These are phyloP conservation scores for Numenius phaeopus DNA, from an alignment of 2,797 vertebrate genomes.

Conservation along the genomic window DNA sequence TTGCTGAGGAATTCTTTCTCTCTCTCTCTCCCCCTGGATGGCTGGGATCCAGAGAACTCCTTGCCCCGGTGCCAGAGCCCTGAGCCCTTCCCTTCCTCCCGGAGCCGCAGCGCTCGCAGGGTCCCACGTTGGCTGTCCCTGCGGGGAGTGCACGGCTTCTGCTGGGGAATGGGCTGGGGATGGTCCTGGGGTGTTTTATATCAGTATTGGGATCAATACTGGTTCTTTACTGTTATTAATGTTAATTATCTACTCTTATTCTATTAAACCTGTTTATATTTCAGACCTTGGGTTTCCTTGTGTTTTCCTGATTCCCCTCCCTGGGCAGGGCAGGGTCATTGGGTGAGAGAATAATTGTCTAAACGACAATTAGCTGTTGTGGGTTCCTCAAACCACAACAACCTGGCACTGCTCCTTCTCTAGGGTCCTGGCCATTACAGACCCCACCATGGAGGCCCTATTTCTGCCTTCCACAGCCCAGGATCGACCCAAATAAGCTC, in stretches of 20 bases:
- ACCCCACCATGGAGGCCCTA: neutral
- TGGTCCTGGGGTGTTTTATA: neutral
- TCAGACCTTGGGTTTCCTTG: neutral
- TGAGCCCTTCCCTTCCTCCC: too few relatives aligned
- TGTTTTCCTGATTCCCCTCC: neutral
- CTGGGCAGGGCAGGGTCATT: neutral
- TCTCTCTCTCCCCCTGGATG: too few relatives aligned
- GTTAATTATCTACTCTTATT: neutral
- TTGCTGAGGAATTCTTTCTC: neutral
- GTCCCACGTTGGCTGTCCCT: too few relatives aligned
- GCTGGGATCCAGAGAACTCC: too few relatives aligned
- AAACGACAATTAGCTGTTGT: neutral
- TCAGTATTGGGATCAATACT: neutral
- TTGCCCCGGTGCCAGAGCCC: too few relatives aligned
- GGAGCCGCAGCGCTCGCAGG: too few relatives aligned
- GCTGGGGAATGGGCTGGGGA: neutral
- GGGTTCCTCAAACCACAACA: neutral
- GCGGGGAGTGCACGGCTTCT: too few relatives aligned
- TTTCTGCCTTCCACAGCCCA: neutral
- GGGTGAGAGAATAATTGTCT: neutral
- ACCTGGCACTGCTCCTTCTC: neutral
- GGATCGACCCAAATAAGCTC: neutral
- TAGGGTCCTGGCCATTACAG: neutral
- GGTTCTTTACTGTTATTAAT: neutral
- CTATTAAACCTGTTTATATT: neutral